Evolutionary conservation across 1,140 invertebrate genomes (phyloP).

Genomic region (Pentalonia nigronervosa): DNA sequence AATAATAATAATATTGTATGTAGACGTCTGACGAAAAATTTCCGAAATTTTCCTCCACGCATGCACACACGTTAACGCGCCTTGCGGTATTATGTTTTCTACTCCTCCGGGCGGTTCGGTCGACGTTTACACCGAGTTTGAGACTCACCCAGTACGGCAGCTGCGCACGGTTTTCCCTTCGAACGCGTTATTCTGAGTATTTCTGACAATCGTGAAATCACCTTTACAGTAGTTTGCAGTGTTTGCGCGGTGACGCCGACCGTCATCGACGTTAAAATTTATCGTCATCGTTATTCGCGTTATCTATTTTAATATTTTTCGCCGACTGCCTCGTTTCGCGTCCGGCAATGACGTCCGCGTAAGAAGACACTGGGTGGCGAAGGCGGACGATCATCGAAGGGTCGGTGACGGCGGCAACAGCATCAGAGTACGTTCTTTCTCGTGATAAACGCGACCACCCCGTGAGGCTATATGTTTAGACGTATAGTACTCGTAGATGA

Average conservation of each 20-base stretch:
- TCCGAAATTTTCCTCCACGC: not conserved
- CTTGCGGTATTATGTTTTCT: slow-evolving; percentile 1
- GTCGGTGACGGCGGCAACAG: not conserved
- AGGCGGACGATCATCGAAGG: not conserved
- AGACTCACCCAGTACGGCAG: not conserved
- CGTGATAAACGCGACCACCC: not conserved
- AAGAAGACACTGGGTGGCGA: not conserved
- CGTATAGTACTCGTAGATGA: not conserved
- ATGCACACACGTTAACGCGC: not conserved
- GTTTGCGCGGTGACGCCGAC: not conserved
- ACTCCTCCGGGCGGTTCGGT: not conserved
- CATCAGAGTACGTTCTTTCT: slow-evolving; percentile 8
- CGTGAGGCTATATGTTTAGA: not conserved
- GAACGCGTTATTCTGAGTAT: not conserved
- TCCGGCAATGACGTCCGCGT: not conserved
- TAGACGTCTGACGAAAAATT: not conserved
- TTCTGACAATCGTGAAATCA: not conserved
- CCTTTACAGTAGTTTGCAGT: not conserved
- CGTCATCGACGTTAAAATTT: not conserved
- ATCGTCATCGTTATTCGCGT: not conserved
- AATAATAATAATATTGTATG: not conserved
- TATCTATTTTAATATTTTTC: not conserved
- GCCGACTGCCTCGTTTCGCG: not conserved
- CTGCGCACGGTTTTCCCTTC: not conserved
- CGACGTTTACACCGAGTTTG: not conserved